Percentiles rank a stretch among this genome's conserved stretches.
These are phyloP conservation scores for Apis dorsata DNA, from an alignment of 1,140 invertebrate genomes.

Conservation along the genomic window DNA sequence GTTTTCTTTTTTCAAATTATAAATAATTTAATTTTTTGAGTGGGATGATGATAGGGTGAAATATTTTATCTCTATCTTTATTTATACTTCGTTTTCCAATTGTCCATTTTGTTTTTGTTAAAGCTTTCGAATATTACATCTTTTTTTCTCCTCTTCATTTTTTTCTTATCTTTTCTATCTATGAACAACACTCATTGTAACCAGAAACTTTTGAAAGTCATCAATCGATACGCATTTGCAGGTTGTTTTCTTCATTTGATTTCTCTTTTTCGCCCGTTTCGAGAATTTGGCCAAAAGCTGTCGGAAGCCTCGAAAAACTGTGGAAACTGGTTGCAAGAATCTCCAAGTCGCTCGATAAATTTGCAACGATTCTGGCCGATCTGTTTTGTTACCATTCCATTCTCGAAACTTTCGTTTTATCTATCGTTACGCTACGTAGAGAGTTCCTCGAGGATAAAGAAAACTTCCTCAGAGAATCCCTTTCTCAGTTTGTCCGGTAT, in stretches of 20 bases:
- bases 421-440: neutral
- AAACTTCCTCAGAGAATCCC: neutral
- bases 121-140: too few species aligned
- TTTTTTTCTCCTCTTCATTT: neutral
- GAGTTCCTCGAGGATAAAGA: neutral
- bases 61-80: too few species aligned
- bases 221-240: conserved; percentile 46
- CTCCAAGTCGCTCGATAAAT: conserved; percentile 45
- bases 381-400: neutral
- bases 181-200: conserved; percentile 35
- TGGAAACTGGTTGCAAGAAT: conserved; percentile 41
- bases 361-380: neutral
- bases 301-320: conserved; percentile 33
- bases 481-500: neutral
- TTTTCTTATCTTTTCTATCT: conserved; percentile 23
- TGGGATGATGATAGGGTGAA: too few species aligned
- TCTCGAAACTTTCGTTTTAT: conserved; percentile 17
- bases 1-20: too few species aligned
- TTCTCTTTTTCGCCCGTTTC: conserved; percentile 20
- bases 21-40: too few species aligned
- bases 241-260: conserved; percentile 16
- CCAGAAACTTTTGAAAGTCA: conserved; percentile 39
- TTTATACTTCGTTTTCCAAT: too few species aligned
- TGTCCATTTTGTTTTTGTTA: too few species aligned
- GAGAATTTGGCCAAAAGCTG: conserved; percentile 30